Conservation (phyloP, 2,888 invertebrate species). For the Leucoma salicis region DNA sequence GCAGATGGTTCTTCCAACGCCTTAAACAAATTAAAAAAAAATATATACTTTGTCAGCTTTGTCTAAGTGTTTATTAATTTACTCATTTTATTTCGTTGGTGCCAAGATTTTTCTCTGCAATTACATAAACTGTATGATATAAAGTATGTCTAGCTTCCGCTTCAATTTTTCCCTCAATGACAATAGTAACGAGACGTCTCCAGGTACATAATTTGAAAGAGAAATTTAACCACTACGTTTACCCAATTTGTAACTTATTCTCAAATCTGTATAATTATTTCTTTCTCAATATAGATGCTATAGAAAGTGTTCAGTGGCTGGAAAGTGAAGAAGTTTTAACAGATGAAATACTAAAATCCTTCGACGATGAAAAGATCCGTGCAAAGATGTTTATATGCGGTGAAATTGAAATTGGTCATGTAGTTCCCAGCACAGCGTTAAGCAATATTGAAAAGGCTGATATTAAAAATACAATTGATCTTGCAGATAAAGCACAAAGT, state of each 20-base stretch:
- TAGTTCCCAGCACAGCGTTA: conserved; percentile 59
- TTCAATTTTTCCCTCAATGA: conserved; percentile 57
- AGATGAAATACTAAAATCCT: conserved; percentile 44
- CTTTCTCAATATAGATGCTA: conserved; percentile 4
- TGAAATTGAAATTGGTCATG: conserved; percentile 73
- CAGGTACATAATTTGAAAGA: conserved; percentile 1
- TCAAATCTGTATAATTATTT: neutral
- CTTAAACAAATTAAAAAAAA: too few relatives aligned
- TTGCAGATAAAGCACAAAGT: conserved; percentile 85
- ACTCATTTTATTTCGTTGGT: too few relatives aligned
- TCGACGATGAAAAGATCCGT: conserved; percentile 51
- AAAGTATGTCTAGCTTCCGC: conserved; percentile 45
- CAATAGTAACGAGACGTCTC: neutral
- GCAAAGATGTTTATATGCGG: conserved; percentile 70
- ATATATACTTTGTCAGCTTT: too few relatives aligned
- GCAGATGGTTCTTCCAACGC: too few relatives aligned
- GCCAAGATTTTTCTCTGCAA: too few relatives aligned
- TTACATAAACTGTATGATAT: neutral
- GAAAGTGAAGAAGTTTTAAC: conserved; percentile 58
- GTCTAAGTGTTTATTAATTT: too few relatives aligned
- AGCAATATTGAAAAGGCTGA: conserved; percentile 45
- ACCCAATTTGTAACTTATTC: neutral
- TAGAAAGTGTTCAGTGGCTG: conserved; percentile 49
- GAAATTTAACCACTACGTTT: neutral
- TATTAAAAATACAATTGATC: conserved; percentile 61